Conservation (phyloP, 2,888 invertebrate genomes). For the Rhopalosiphum nymphaeae region DNA sequence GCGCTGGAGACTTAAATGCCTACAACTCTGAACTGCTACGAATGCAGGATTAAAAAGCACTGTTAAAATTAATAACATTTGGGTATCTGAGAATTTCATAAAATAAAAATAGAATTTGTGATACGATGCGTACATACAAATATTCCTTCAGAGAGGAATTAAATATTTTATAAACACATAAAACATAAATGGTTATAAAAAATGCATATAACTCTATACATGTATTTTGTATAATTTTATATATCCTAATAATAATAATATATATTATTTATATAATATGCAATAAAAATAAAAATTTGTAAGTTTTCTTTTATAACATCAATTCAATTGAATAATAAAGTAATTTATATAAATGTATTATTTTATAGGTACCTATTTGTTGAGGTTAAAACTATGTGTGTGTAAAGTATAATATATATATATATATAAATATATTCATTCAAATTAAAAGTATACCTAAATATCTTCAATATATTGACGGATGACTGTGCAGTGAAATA, state of each 20-base stretch:
- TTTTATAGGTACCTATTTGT: not conserved
- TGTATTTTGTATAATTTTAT: not conserved
- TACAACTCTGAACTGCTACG: not conserved
- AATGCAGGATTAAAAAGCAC: not conserved
- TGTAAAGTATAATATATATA: not conserved
- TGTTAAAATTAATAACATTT: not conserved
- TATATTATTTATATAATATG: not conserved
- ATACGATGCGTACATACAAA: not conserved
- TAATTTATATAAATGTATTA: conserved; percentile 19
- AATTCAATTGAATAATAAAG: conserved; percentile 21
- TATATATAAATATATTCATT: not conserved
- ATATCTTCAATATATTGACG: not conserved
- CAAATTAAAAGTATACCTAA: not conserved
- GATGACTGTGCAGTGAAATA: not conserved
- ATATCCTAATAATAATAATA: not conserved
- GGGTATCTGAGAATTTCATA: not conserved
- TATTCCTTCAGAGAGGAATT: not conserved
- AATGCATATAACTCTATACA: not conserved
- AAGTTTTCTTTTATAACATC: not conserved
- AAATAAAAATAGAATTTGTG: not conserved
- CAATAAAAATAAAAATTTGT: not conserved
- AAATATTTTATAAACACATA: not conserved
- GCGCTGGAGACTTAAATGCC: conserved; percentile 6
- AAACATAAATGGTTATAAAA: not conserved
- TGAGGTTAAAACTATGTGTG: not conserved